Conservation (phyloP, 2,888 invertebrate species). For the Drosophila eohydei region DNA sequence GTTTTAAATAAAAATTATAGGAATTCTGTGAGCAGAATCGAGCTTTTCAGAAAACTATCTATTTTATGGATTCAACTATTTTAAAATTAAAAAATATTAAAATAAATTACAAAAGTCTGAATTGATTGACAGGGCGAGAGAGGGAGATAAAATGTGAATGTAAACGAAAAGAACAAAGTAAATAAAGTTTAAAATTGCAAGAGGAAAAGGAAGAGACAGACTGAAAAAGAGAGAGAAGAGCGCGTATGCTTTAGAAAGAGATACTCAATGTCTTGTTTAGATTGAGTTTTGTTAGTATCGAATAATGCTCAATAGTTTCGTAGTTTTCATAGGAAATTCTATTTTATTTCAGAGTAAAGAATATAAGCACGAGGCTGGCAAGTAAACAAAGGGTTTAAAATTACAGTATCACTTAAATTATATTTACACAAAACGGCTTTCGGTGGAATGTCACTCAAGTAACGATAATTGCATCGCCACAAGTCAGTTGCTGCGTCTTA, state of each 20-base stretch:
- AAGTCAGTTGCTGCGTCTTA: conserved; percentile 29
- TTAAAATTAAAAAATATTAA: no score
- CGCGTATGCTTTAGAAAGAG: neutral
- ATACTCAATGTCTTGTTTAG: neutral
- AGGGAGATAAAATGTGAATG: no score
- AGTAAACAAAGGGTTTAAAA: neutral
- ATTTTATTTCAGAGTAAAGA: conserved; percentile 9
- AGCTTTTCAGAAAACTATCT: neutral
- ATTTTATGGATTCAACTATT: no score
- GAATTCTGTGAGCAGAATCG: no score
- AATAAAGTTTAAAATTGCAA: no score
- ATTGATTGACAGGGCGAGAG: no score
- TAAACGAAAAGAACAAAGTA: neutral
- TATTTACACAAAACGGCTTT: neutral
- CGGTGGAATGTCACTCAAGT: neutral
- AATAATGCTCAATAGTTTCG: no score
- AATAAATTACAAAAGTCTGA: no score
- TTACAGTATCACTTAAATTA: neutral
- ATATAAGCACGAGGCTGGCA: neutral
- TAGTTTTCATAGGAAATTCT: neutral
- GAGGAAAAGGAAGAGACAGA: neutral
- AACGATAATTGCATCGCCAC: conserved; percentile 47
- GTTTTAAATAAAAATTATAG: neutral
- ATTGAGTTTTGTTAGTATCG: no score
- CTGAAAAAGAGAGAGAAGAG: no score